Base-by-base conservation (phyloP, 2,888 invertebrate species). In the Sussaba pulchella region DNA sequence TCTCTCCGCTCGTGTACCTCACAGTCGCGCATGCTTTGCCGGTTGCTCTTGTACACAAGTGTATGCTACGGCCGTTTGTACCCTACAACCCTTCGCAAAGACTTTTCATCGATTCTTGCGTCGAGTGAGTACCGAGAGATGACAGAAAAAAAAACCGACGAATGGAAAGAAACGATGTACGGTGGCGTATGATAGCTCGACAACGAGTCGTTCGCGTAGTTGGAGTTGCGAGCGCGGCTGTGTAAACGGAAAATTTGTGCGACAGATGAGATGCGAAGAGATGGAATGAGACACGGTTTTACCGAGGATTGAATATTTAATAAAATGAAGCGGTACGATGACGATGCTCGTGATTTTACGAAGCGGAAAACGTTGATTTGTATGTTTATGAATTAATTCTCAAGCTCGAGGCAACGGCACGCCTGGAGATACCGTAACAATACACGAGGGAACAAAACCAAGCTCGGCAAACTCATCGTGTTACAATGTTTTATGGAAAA, bases 1-100 rank as follows among this genome's bases (percentile, higher is more conserved):
- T 81, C 73, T 73, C 74, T 61, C 64, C 70, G 47, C 77, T 73
- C 81, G 85, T 82, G 82, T 84, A 81, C 82, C 74, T 81, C 66
- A 83, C 59, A 50, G 64, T 80, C 59, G 61, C 71, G 66, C 43
- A n/a, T 66, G 39, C 66, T 14, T 50, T 47, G 54, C 12, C 31
- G 54, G 36, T 45, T 59, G 41, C 43, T 69, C 50, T 47, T 31
- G 66, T 50, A 36, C 14, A 2, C 9, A 31, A 2, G 31, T 9
- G 17, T 57, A 2, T 9, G 17, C 57, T 31, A 31, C 57, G 14
- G 45, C 39, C 61, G 41, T 31, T 39, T 69, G 21, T 67, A 61
- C 57, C n/a, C n/a, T 59, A 24, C 47, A 71, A 50, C 14, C 45
- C 70, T 43, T 71, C 59, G 39, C 50, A 61, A 57, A 80, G 59